These are phyloP conservation scores for Ferdinandea cuprea DNA, from an alignment of 2,888 invertebrate genomes.

Conservation along the genomic window DNA sequence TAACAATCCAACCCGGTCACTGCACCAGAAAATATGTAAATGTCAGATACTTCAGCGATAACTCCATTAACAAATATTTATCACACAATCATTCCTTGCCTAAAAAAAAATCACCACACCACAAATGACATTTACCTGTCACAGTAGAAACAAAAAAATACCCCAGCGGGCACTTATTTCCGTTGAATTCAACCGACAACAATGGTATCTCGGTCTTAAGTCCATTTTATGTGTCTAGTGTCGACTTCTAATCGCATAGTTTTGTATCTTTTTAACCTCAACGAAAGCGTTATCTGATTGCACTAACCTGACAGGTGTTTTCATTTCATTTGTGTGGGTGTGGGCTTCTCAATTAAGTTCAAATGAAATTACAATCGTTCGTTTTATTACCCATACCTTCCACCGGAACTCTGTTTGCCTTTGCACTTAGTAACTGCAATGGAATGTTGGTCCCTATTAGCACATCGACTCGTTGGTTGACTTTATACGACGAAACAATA, in stretches of 20 bases:
- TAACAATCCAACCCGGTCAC: slow-evolving; percentile 1
- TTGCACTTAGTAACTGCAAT: slow-evolving; percentile 17
- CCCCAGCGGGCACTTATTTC: slow-evolving; percentile 39
- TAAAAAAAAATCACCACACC: no score
- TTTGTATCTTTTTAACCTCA: slow-evolving; percentile 39
- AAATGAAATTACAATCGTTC: slow-evolving; percentile 7
- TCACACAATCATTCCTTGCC: background rate
- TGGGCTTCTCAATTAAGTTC: slow-evolving; percentile 8
- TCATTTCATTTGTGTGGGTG: slow-evolving; percentile 6
- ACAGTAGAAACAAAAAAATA: slow-evolving; percentile 11
- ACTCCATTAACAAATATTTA: no score
- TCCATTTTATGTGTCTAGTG: background rate
- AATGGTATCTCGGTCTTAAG: background rate
- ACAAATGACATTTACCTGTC: slow-evolving; percentile 28
- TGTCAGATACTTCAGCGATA: slow-evolving; percentile 46
- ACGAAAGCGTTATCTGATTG: slow-evolving; percentile 41
- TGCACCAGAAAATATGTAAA: slow-evolving; percentile 31
- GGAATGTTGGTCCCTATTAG: slow-evolving; percentile 21
- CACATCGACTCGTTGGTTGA: background rate
- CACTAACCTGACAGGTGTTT: slow-evolving; percentile 45
- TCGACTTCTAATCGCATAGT: background rate
- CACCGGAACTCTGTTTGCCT: slow-evolving; percentile 11
- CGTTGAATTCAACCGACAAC: slow-evolving; percentile 12
- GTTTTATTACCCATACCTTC: background rate
- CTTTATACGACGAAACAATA: background rate